These are phyloP conservation scores for Anniella stebbinsi DNA, from an alignment of 2,797 vertebrate genomes.

Conservation along the genomic window DNA sequence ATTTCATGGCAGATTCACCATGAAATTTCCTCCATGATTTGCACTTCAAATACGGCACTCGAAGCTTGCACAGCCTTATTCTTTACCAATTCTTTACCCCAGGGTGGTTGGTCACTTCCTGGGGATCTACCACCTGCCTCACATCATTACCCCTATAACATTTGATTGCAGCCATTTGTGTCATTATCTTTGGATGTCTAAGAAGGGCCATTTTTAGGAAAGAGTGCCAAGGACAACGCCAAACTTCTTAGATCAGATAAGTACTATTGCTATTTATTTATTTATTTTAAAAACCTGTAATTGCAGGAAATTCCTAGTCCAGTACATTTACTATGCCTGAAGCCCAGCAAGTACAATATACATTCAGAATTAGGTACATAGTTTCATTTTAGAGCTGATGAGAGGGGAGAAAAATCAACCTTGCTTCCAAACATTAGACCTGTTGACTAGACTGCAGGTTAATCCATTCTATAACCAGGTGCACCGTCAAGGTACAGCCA, in stretches of 20 bases:
- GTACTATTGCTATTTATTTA: not conserved
- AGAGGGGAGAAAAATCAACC: constrained; percentile 1
- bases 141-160: not conserved
- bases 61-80: too few species aligned
- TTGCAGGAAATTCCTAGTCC: not conserved
- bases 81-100: too few species aligned
- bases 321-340: not conserved
- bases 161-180: not conserved
- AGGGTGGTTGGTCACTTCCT: too few species aligned
- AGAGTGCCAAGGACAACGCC: not conserved
- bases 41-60: too few species aligned
- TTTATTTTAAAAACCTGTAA: not conserved
- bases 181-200: not conserved
- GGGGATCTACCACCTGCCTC: not conserved
- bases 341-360: not conserved
- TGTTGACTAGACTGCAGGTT: constrained; percentile 17
- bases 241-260: not conserved
- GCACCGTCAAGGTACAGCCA: constrained; percentile 22
- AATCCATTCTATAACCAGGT: constrained; percentile 26
- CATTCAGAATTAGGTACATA: not conserved
- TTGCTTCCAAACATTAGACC: not conserved
- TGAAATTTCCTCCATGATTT: too few species aligned
- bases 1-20: too few species aligned
- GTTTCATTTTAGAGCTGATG: not conserved
- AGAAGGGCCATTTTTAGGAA: not conserved